These are phyloP conservation scores for Mizuhopecten yessoensis DNA, from an alignment of 1,140 invertebrate species.

Conservation along the genomic window DNA sequence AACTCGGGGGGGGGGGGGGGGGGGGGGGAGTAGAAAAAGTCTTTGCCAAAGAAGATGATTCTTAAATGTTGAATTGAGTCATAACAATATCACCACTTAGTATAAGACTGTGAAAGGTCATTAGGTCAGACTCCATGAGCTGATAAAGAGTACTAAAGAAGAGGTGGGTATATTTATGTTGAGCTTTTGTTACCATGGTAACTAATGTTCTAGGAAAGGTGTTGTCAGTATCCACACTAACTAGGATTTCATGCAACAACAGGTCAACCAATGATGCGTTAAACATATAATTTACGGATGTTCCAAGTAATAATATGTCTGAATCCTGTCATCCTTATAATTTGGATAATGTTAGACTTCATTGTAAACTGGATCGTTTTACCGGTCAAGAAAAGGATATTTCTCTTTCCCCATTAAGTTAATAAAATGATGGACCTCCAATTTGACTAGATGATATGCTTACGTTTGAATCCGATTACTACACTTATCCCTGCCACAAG, in stretches of 20 bases:
- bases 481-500: neutral
- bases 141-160: neutral
- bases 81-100: no score
- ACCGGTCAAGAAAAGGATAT: neutral
- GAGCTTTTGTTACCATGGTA: neutral
- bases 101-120: no score
- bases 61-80: no score
- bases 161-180: neutral
- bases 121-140: no score
- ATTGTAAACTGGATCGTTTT: neutral
- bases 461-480: neutral
- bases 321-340: neutral
- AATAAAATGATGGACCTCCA: neutral
- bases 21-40: no score
- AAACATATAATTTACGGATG: neutral
- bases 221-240: constrained; percentile 24
- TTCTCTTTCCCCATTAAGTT: neutral
- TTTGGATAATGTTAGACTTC: neutral
- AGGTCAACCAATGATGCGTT: neutral
- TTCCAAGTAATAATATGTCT: neutral
- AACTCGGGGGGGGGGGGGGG: no score
- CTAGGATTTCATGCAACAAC: neutral
- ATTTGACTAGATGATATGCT: neutral
- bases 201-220: neutral
- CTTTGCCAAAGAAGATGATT: no score